Evolutionary conservation across 2,888 invertebrate genomes (phyloP).

Genomic region (Nemurella pictetii): DNA sequence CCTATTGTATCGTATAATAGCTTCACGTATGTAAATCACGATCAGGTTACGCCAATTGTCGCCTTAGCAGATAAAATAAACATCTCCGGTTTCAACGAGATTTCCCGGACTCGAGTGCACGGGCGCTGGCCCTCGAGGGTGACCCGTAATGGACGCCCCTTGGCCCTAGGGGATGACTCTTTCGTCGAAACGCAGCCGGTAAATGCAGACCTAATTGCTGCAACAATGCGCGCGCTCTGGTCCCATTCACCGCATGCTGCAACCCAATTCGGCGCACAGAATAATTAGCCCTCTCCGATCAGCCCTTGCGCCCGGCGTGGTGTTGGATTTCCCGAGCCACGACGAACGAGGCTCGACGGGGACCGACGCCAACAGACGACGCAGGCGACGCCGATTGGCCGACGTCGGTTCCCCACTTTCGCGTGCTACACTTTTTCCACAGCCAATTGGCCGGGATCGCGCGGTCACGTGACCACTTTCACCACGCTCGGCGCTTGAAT

Average conservation of each 20-base stretch:
- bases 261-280: not conserved
- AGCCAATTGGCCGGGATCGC: not conserved
- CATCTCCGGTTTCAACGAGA: not conserved
- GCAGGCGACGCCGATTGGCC: not conserved
- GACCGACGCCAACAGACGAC: not conserved
- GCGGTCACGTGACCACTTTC: not conserved
- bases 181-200: not conserved
- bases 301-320: not conserved
- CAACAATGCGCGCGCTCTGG: not conserved
- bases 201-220: not conserved
- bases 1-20: no score
- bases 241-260: not conserved
- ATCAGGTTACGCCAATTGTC: not conserved
- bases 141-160: not conserved
- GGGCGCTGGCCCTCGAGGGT: no score
- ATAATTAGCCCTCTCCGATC: not conserved
- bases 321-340: not conserved
- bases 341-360: not conserved
- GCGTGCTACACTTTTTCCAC: not conserved
- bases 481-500: not conserved
- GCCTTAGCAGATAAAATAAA: not conserved
- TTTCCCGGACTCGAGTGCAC: no score
- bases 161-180: not conserved
- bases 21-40: not conserved
- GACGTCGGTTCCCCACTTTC: not conserved